Base-by-base conservation (phyloP, 2,888 invertebrate genomes). In the Dichetophora obliterata region DNA sequence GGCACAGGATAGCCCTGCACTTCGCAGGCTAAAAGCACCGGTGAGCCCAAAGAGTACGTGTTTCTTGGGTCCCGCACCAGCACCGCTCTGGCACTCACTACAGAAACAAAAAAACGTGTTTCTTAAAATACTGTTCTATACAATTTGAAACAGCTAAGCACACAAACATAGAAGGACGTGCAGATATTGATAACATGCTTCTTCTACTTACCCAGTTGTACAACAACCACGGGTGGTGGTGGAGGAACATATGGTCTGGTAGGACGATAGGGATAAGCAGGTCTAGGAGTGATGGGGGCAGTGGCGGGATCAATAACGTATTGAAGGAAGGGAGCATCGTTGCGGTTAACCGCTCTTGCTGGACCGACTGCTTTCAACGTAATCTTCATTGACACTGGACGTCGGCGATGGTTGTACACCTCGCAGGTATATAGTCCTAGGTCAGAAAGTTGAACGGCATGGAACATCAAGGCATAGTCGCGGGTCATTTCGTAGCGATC, bases 371-470 rank as follows among this genome's bases (percentile, higher is more conserved):
- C 94, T 84, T 93, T 92, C 16, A 97, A 91, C 0, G 92, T 91
- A 8, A 95, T 92, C 16, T 93, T 92, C 93, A 95, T 94, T 66
- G 95, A 93, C 0, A 94, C 94, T 5, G 97, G 93, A 82, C 93
- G 92, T 14, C 93, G 94, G 9, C 92, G 87, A 2, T 95, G 96
- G 86, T 97, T 97, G 89, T 94, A 97, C 5, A 96, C 97, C 85
- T 95, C 94, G 86, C 98, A 98, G 6, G 94, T 94, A 90, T 98
- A 98, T 70, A 93, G 91, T 5, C 97, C 98, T 73, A 96, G 91
- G 84, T 94, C 94, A 6, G 92, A 92, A 24, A 94, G 84, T 50
- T 92, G 91, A 16, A 97, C 93, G 1, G 92, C 90, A 73, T 93
- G 91, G 84, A 98, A 95, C 78, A 93, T 91, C 65, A 98, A 91